Evolutionary conservation across 2,113 vertebrate species (phyloP).

Genomic region (Brachypodius melanocephalos): DNA sequence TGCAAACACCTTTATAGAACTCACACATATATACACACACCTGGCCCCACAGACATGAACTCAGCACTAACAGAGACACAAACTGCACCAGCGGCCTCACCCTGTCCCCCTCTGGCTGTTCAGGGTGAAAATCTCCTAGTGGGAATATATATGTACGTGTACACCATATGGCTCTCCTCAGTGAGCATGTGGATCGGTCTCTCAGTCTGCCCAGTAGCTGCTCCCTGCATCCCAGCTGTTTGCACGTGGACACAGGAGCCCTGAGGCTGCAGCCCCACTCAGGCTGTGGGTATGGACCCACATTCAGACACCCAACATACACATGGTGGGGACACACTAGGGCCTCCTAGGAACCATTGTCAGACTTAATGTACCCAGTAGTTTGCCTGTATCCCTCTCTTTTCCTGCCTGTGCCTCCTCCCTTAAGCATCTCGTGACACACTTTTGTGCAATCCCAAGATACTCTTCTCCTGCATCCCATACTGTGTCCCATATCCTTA

Average conservation of each 20-base stretch:
- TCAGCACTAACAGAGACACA: background rate
- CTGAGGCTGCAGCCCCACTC: background rate
- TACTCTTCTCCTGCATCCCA: background rate
- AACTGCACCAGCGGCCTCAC: background rate
- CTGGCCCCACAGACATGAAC: background rate
- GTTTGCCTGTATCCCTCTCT: background rate
- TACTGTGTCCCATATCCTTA: background rate
- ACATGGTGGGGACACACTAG: fast-evolving
- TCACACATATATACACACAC: background rate
- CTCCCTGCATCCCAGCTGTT: background rate
- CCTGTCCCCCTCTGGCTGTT: background rate
- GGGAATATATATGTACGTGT: background rate
- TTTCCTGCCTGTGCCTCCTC: background rate
- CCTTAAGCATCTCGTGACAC: fast-evolving
- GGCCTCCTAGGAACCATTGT: background rate
- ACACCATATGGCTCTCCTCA: background rate
- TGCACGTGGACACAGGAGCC: background rate
- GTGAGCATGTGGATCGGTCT: background rate
- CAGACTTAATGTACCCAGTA: background rate
- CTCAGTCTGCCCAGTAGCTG: background rate
- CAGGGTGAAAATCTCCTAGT: background rate
- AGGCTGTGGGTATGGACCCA: background rate
- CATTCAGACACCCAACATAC: background rate
- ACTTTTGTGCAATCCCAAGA: background rate
- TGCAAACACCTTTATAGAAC: background rate